phyloP scores from a whole-genome alignment of 2,113 vertebrate genomes.

The Semnornis frantzii region DNA sequence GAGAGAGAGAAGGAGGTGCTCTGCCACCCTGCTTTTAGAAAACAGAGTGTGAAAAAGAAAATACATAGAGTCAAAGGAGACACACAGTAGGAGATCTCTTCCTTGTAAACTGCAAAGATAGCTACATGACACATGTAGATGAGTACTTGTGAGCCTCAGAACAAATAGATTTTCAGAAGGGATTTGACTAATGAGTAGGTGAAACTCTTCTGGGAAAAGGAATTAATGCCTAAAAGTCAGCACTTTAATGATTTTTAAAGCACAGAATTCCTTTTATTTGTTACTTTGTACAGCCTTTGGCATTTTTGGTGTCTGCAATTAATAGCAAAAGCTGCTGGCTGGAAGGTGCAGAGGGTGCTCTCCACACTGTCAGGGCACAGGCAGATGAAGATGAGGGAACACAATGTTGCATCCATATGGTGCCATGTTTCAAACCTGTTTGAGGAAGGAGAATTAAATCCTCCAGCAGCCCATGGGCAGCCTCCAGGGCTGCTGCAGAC shows the following conservation, averaged over 20 bases:
- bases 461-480: neutral
- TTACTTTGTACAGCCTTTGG: neutral
- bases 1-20: neutral
- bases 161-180: neutral
- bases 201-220: neutral
- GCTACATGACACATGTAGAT: neutral
- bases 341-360: fast-evolving
- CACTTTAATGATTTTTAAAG: neutral
- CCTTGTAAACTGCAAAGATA: neutral
- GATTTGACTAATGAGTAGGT: neutral
- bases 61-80: neutral
- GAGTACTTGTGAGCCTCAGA: neutral
- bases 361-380: fast-evolving
- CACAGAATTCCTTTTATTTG: neutral
- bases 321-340: neutral
- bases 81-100: neutral
- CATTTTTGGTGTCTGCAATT: neutral
- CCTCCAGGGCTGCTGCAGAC: neutral
- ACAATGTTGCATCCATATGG: neutral
- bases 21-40: neutral
- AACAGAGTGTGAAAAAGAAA: neutral
- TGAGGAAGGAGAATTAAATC: neutral
- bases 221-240: neutral
- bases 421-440: neutral
- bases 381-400: neutral